These are phyloP conservation scores for Bacillus rossius DNA, from an alignment of 1,140 invertebrate species.

Conservation along the genomic window DNA sequence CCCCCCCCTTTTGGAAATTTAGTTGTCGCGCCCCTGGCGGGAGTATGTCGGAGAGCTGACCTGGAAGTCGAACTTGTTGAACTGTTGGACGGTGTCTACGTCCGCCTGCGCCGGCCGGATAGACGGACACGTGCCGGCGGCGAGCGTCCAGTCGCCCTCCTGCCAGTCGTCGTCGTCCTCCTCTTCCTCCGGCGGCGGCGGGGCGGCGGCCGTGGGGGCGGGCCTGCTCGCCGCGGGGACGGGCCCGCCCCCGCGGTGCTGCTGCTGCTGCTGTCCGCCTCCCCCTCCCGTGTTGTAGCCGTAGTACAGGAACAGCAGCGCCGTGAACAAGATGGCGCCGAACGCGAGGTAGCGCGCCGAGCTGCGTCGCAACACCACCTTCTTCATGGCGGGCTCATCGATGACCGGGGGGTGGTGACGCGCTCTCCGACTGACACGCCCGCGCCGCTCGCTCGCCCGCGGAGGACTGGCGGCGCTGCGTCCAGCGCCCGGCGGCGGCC, in stretches of 20 bases:
- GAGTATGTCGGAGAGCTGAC: constrained; percentile 43
- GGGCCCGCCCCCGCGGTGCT: neutral
- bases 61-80: constrained; percentile 77
- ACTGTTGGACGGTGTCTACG: constrained; percentile 66
- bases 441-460: too few relatives aligned
- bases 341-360: constrained; percentile 17
- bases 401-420: too few relatives aligned
- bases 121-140: constrained; percentile 50
- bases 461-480: too few relatives aligned
- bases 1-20: too few relatives aligned
- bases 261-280: too few relatives aligned
- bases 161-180: neutral
- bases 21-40: too few relatives aligned
- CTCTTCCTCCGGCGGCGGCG: neutral
- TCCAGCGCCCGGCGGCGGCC: too few relatives aligned
- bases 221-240: neutral
- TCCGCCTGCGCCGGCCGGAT: constrained; percentile 56
- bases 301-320: constrained; percentile 20
- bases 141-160: constrained; percentile 8
- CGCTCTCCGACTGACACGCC: too few relatives aligned
- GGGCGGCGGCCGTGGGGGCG: neutral
- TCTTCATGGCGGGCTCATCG: constrained; percentile 5
- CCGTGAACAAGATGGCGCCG: constrained; percentile 18
- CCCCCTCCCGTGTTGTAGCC: too few relatives aligned
- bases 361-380: constrained; percentile 20